These are phyloP conservation scores for Leptinotarsa haldemani DNA, from an alignment of 2,888 invertebrate genomes.

Conservation along the genomic window DNA sequence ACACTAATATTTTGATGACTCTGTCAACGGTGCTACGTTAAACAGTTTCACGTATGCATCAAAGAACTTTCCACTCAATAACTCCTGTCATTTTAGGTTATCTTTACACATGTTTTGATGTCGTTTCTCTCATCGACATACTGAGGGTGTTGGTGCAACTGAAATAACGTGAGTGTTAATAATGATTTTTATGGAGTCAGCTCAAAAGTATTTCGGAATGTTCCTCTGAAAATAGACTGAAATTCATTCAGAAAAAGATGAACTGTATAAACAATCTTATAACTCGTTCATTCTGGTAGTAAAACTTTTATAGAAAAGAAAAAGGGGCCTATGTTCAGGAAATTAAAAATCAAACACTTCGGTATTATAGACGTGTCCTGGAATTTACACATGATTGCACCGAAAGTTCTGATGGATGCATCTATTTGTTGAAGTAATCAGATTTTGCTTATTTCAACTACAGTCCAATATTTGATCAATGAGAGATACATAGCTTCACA, in stretches of 20 bases:
- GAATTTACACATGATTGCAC: too few species aligned
- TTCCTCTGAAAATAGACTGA: not conserved
- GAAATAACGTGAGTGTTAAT: constrained; percentile 44
- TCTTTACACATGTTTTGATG: constrained; percentile 60
- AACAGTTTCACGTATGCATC: constrained; percentile 53
- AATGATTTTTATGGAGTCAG: constrained; percentile 9
- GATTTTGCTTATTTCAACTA: too few species aligned
- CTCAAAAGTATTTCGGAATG: not conserved
- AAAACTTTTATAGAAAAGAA: too few species aligned
- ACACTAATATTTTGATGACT: constrained; percentile 49
- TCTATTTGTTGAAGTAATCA: too few species aligned
- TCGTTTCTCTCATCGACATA: constrained; percentile 52
- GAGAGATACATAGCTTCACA: too few species aligned
- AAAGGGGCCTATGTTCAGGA: too few species aligned
- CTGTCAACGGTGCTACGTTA: constrained; percentile 50
- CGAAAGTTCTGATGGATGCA: too few species aligned
- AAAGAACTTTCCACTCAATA: constrained; percentile 57
- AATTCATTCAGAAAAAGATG: not conserved
- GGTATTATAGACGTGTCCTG: too few species aligned
- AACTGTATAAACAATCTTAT: too few species aligned
- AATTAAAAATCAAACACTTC: too few species aligned
- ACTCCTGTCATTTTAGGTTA: constrained; percentile 57
- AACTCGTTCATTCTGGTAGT: too few species aligned
- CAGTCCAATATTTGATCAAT: too few species aligned
- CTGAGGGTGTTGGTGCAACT: constrained; percentile 25